phyloP scores from a whole-genome alignment of 2,113 vertebrate genomes.

The Rhodinocichla rosea region DNA sequence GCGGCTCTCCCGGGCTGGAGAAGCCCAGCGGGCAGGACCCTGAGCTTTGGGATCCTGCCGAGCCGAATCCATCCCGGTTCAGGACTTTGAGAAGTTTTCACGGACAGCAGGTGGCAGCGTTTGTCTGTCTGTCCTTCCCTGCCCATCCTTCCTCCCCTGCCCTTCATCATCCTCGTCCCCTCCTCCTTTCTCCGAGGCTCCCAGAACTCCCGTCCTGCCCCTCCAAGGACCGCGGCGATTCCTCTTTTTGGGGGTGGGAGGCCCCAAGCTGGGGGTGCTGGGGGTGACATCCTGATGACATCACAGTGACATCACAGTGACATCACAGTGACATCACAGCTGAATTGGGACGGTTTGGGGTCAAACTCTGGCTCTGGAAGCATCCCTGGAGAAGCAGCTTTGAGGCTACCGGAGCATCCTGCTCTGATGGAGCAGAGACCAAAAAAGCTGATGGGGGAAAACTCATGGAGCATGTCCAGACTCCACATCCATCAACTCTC shows the following conservation, averaged over 20 bases:
- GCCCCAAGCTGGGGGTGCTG: neutral
- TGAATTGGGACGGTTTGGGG: fast-evolving
- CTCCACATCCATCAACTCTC: fast-evolving
- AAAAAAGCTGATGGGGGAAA: neutral
- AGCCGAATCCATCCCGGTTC: neutral
- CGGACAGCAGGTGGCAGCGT: conserved; percentile 36
- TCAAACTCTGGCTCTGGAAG: neutral
- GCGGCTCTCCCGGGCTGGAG: neutral
- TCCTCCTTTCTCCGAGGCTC: neutral
- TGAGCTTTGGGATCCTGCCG: fast-evolving
- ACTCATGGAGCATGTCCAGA: neutral
- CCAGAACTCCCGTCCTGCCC: fast-evolving
- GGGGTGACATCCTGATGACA: no score
- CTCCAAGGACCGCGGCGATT: fast-evolving
- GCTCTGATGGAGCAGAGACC: neutral
- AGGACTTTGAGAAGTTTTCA: neutral
- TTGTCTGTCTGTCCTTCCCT: neutral
- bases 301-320: neutral
- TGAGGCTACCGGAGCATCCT: neutral
- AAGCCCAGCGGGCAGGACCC: fast-evolving
- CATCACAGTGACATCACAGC: neutral
- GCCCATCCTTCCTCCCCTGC: neutral
- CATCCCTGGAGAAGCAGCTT: neutral
- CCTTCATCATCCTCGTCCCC: neutral
- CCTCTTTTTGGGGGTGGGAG: neutral